Evolutionary conservation across 2,888 invertebrate genomes (phyloP), one percentile per base, ranked within the genome.

Genomic region (Zootermopsis nevadensis): DNA sequence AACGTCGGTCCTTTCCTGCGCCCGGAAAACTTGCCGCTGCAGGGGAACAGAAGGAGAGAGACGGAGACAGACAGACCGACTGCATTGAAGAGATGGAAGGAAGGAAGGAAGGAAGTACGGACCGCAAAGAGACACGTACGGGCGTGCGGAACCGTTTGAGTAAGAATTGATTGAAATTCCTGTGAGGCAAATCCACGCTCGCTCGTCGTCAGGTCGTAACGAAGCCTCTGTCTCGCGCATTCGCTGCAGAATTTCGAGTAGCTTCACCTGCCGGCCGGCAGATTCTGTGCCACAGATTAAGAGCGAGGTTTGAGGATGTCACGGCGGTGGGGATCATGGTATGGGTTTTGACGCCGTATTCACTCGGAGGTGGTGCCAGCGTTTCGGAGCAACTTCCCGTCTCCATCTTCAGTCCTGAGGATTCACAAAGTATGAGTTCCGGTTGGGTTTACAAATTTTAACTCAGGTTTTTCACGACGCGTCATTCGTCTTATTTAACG

Each of bases 131-230:
- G 27, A 55, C 77, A 55, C 77, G 22, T 55, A 53, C 76, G 42
- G 53, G 27, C 53, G 33, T 30, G 55, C 77, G 77, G 55, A 55
- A 55, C 33, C 55, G 53, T 77, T 77, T 55, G 48, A 33, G 69
- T 69, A 69, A 42, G 80, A 80, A 82, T 84, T 84, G 84, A 84
- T 84, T 84, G 84, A 82, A 84, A 84, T 84, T 84, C 82, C 84
- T 82, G 82, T 53, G 74, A 84, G 82, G 80, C 82, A 82, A 80
- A 84, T 79, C 80, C 74, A 24, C 55, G 48, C 30, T 53, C 31
- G 31, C 33, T 69, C 31, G 30, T 69, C 69, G 33, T n/a, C n/a
- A 69, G 12, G 69, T 69, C 33, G 69, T 24, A 33, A 69, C 67
- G 67, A 27, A 67, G 15, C 27, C 27, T 27, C 67, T 27, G n/a